Base-by-base conservation (phyloP, 2,888 invertebrate genomes). In the Arrhopalites spinosus region DNA sequence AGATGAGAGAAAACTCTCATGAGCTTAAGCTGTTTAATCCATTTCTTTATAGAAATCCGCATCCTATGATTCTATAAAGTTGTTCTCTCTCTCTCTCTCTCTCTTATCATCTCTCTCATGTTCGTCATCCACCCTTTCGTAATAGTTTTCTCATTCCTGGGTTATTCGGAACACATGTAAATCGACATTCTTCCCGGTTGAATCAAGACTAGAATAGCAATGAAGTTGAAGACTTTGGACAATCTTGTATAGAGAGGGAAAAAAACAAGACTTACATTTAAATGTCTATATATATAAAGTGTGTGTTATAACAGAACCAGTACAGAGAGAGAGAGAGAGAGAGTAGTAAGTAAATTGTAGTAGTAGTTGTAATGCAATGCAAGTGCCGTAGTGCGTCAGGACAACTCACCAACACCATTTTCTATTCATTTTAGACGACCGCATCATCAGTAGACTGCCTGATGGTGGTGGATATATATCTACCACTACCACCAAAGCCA, bases 141-240 rank as follows among this genome's bases (percentile, higher is more conserved):
- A 53, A 53, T 53, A 53, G 53, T 53, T 53, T 53, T 53, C 29
- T 30, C 70, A 68, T 68, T 68, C 67, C 67, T 30, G 36, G 29
- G 29, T 70, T 70, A 74, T 50, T 68, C 63, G 30, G 70, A 53
- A 70, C 70, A 70, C 70, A 70, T 70, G 70, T 70, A 70, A 70
- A 69, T 67, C 67, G 20, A 69, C 56, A 69, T 74, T 69, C 69
- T 70, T 61, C 68, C 74, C 73, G 5, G 53, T 43, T 45, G 63
- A 69, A 53, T 74, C 74, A 63, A 74, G 74, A 63, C 63, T 50
- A 45, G 74, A 74, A 74, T 74, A 79, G 80, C 70, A 70, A 70
- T 68, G 67, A 68, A 68, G 47, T 56, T 70, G 3, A 67, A 67
- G 67, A n/a, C 53, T 53, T 53, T 20, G 53, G 53, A n/a, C 23